Evolutionary conservation across 2,113 vertebrate genomes (phyloP).

Genomic region (Perccottus glenii): DNA sequence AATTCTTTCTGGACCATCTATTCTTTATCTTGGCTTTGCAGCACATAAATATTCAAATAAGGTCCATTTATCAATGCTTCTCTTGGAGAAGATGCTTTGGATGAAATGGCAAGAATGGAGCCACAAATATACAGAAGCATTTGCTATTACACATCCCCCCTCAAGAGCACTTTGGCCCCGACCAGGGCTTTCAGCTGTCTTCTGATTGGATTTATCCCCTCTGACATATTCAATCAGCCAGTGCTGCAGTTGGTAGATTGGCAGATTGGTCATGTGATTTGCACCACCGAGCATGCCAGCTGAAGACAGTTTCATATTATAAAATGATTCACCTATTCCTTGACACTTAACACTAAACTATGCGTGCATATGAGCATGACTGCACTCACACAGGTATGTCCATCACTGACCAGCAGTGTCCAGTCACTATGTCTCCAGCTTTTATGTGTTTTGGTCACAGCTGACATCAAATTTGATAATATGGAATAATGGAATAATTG

Average conservation of each 20-base stretch:
- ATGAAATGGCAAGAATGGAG: constrained; percentile 56
- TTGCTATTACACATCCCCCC: constrained; percentile 43
- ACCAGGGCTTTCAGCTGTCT: constrained; percentile 52
- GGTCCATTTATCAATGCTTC: constrained; percentile 74
- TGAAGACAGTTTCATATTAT: constrained; percentile 39
- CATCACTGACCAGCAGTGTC: constrained; percentile 5
- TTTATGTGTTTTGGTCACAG: constrained; percentile 44
- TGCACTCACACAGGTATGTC: constrained; percentile 27
- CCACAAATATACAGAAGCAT: constrained; percentile 53
- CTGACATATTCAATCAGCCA: constrained; percentile 71
- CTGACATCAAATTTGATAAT: constrained; percentile 19
- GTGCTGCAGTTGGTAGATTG: constrained; percentile 68
- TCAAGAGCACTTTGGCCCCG: constrained; percentile 37
- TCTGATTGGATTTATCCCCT: constrained; percentile 69
- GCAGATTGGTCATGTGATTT: constrained; percentile 71
- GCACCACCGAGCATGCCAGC: constrained; percentile 56
- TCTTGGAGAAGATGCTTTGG: constrained; percentile 49
- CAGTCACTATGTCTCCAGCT: constrained; percentile 10
- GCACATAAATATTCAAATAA: constrained; percentile 77
- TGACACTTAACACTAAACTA: constrained; percentile 33
- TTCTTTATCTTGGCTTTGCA: constrained; percentile 81
- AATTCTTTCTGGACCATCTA: constrained; percentile 84
- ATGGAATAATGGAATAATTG: constrained; percentile 30
- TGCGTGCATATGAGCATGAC: constrained; percentile 50
- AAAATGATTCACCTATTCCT: constrained; percentile 17